A percentile compares a stretch with the other conserved stretches of the same genome.
Evolutionary conservation across 2,113 vertebrate species (phyloP).

Genomic region (Zeus faber): DNA sequence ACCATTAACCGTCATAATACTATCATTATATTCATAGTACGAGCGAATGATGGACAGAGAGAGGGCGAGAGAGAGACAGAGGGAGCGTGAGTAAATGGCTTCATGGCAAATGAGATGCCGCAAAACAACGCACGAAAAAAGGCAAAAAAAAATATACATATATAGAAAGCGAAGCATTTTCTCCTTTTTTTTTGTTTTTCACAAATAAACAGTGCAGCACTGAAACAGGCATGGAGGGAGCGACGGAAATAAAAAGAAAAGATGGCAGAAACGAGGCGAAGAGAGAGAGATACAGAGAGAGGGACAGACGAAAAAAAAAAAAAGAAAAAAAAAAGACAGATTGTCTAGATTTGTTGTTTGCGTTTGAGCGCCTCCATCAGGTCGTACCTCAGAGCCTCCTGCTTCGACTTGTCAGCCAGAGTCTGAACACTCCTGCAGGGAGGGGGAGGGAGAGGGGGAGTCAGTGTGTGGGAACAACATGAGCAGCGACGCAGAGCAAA

Average conservation of each 20-base stretch:
- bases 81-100: constrained; percentile 53
- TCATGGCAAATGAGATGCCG: constrained; percentile 57
- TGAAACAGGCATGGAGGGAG: constrained; percentile 55
- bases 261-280: constrained; percentile 21
- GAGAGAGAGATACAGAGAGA: constrained; percentile 16
- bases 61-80: constrained; percentile 1
- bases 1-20: constrained; percentile 67
- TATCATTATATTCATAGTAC: constrained; percentile 56
- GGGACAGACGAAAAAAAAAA: constrained; percentile 1
- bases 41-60: constrained; percentile 18
- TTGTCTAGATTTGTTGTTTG: constrained; percentile 89
- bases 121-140: constrained; percentile 40
- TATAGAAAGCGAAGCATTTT: constrained; percentile 64
- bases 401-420: constrained; percentile 92
- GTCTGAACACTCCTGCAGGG: constrained; percentile 89
- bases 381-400: constrained; percentile 93
- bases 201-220: constrained; percentile 67
- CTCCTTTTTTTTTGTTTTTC: constrained; percentile 57
- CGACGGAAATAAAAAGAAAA: constrained; percentile 44
- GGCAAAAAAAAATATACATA: constrained; percentile 17
- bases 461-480: constrained; percentile 12
- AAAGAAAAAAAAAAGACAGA: constrained; percentile 11
- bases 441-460: constrained; percentile 27
- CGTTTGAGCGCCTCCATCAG: constrained; percentile 95
- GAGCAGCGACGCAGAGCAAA: background rate